Conservation (phyloP, 2,113 vertebrate genomes). For the Antennarius striatus region DNA sequence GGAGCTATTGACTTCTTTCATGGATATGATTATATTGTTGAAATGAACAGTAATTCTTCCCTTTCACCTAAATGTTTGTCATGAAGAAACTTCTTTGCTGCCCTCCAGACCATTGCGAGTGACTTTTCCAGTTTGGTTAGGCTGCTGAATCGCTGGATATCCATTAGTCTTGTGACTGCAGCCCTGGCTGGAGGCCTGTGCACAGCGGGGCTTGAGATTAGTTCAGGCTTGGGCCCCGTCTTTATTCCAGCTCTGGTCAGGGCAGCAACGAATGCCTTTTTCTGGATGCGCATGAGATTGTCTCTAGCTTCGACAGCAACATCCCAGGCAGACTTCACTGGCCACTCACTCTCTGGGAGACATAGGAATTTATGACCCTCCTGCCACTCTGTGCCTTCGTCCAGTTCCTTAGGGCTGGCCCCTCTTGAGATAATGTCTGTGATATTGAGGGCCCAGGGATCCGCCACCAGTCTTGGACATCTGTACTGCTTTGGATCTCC, state of each 20-base stretch:
- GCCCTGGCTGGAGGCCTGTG: neutral
- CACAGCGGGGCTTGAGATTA: too few relatives aligned
- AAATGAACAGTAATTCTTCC: too few relatives aligned
- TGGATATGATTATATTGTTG: too few relatives aligned
- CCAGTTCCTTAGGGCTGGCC: neutral
- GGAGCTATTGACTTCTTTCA: too few relatives aligned
- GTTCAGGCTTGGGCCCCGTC: neutral
- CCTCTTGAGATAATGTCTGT: too few relatives aligned
- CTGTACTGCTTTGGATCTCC: constrained; percentile 34
- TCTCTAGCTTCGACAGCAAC: neutral
- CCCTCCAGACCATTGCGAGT: constrained; percentile 2
- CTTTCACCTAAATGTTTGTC: too few relatives aligned
- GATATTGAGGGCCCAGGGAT: constrained; percentile 7
- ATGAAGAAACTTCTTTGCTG: neutral
- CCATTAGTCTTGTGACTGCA: too few relatives aligned
- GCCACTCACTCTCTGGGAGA: neutral
- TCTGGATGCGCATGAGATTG: neutral
- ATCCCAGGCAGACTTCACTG: neutral
- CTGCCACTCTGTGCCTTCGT: too few relatives aligned
- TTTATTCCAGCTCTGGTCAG: neutral
- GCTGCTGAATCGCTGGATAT: neutral
- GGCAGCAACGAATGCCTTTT: neutral
- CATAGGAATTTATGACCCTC: too few relatives aligned
- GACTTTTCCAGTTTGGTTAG: neutral
- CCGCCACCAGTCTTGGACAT: constrained; percentile 8